phyloP scores from a whole-genome alignment of 2,797 vertebrate species.

The Amniataba percoides region DNA sequence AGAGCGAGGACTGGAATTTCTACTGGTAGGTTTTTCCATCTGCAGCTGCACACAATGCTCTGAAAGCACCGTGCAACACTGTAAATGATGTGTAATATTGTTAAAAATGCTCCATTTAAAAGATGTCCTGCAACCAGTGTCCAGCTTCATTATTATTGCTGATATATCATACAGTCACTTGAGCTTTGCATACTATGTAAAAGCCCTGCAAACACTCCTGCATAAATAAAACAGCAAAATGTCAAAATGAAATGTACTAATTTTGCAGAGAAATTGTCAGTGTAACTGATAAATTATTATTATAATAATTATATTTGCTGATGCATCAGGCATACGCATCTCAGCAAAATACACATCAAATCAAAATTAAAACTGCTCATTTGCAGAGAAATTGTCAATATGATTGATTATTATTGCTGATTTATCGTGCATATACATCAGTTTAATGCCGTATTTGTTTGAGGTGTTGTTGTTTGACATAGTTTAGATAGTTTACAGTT shows the following conservation, averaged over 20 bases:
- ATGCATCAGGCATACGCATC: too few species aligned
- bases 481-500: neutral
- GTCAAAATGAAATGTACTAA: too few species aligned
- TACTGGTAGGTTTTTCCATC: constrained; percentile 89
- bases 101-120: neutral
- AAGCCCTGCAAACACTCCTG: too few species aligned
- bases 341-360: neutral
- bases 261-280: too few species aligned
- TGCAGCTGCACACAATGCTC: neutral
- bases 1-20: constrained; percentile 98
- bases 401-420: neutral
- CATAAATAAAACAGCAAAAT: too few species aligned
- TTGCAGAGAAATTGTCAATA: neutral
- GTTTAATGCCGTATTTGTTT: neutral
- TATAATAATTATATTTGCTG: too few species aligned
- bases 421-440: neutral
- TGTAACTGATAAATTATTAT: too few species aligned
- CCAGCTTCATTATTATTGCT: too few species aligned
- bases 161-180: too few species aligned
- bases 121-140: neutral
- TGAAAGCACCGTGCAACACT: neutral
- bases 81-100: too few species aligned
- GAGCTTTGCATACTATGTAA: too few species aligned
- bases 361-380: neutral
- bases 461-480: neutral